A percentile compares a stretch with the other conserved stretches of the same genome.
Conservation (phyloP, 2,113 vertebrate genomes). For the Phalacrocorax brasilianus region DNA sequence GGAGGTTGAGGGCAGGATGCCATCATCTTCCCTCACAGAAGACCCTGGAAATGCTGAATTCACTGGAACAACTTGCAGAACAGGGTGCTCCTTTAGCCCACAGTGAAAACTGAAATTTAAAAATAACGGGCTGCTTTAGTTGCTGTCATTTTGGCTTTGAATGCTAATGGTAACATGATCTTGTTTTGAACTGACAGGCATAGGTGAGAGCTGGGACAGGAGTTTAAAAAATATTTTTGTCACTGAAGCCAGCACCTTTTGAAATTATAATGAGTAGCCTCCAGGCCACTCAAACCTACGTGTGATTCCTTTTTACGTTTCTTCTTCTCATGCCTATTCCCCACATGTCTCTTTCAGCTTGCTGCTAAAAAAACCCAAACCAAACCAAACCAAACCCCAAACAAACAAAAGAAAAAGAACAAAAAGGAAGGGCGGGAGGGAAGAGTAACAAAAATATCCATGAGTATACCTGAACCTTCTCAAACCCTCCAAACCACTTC, state of each 20-base stretch:
- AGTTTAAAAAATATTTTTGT: background rate
- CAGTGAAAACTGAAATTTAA: background rate
- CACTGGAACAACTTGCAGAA: background rate
- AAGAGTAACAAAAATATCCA: background rate
- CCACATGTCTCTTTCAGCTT: background rate
- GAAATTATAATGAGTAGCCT: background rate
- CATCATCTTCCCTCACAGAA: background rate
- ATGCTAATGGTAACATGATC: background rate
- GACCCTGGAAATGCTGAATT: background rate
- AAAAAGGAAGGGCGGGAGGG: fast-evolving
- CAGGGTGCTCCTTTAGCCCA: background rate
- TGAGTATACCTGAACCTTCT: background rate
- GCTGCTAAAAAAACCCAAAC: background rate
- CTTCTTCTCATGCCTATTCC: background rate
- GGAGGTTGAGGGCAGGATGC: background rate
- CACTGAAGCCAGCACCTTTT: background rate
- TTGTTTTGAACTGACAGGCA: background rate
- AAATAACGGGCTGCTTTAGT: background rate
- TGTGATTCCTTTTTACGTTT: background rate
- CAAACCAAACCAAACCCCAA: background rate
- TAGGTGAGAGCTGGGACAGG: background rate
- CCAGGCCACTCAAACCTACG: background rate
- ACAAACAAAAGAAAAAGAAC: background rate
- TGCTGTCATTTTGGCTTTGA: background rate
- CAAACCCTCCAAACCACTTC: background rate